Conservation (phyloP, 2,888 invertebrate species). For the Busseola fusca region DNA sequence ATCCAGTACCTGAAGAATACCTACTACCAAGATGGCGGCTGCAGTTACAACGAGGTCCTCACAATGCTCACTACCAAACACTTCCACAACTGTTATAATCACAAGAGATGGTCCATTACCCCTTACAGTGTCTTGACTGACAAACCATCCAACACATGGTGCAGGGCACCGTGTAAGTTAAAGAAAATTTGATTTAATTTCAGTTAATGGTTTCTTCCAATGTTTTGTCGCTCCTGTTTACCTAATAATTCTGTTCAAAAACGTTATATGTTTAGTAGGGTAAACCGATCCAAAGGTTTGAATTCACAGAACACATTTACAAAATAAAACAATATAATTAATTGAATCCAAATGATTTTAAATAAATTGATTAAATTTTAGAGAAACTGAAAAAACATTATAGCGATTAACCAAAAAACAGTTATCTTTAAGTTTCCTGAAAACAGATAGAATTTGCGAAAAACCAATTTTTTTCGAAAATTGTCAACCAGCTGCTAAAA, state of each 20-base stretch:
- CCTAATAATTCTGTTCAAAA: neutral
- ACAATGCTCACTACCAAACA: slow-evolving; percentile 29
- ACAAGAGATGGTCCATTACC: slow-evolving; percentile 87
- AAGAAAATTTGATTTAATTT: neutral
- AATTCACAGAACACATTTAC: neutral
- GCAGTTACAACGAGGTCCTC: slow-evolving; percentile 80
- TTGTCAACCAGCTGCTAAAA: neutral
- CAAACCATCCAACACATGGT: slow-evolving; percentile 90
- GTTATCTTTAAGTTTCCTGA: neutral
- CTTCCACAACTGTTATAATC: slow-evolving; percentile 83
- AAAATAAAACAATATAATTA: neutral
- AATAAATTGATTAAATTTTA: neutral
- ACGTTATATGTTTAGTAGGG: neutral
- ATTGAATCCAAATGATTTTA: neutral
- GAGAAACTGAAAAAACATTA: neutral
- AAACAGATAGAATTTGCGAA: too few species aligned
- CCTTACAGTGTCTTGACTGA: slow-evolving; percentile 89
- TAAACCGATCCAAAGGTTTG: neutral
- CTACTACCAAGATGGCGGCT: slow-evolving; percentile 86
- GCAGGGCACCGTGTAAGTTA: slow-evolving; percentile 88
- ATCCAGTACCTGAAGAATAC: slow-evolving; percentile 89
- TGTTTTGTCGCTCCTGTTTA: neutral
- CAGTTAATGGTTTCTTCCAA: neutral
- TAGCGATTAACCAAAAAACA: neutral
- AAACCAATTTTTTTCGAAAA: neutral